phyloP scores from a whole-genome alignment of 2,888 invertebrate species.

The Metellina segmentata region DNA sequence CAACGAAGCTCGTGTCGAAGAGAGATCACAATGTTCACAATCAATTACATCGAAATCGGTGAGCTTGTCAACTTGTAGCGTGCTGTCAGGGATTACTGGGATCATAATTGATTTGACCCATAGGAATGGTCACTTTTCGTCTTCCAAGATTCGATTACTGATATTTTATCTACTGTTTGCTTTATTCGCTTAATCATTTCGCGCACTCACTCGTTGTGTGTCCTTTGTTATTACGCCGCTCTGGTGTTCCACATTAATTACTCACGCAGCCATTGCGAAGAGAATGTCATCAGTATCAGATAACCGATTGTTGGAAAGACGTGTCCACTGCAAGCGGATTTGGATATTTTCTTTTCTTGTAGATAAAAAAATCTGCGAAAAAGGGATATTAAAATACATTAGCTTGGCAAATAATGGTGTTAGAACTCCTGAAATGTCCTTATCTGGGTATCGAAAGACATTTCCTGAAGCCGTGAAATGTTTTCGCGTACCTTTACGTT shows the following conservation, averaged over 20 bases:
- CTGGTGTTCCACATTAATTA: background rate
- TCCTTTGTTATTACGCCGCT: background rate
- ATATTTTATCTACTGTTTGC: background rate
- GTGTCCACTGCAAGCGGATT: background rate
- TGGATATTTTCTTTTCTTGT: background rate
- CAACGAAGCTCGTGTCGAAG: background rate
- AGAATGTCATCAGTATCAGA: background rate
- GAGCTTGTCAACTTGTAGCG: background rate
- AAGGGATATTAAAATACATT: background rate
- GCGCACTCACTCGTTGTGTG: background rate
- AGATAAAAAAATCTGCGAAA: background rate
- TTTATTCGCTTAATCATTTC: background rate
- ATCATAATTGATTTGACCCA: background rate
- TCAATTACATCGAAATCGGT: background rate
- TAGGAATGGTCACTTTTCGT: background rate
- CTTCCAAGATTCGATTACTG: background rate
- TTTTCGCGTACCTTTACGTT: background rate
- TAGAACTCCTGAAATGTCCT: background rate
- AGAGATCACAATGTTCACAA: background rate
- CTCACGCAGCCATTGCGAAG: background rate
- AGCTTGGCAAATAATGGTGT: background rate
- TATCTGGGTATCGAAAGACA: background rate
- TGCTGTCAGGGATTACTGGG: background rate
- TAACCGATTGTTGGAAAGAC: background rate
- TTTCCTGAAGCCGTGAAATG: constrained; percentile 12